A percentile compares a stretch with the other conserved stretches of the same genome.
Evolutionary conservation across 2,888 invertebrate genomes (phyloP).

Genomic region (Alsophila aescularia): DNA sequence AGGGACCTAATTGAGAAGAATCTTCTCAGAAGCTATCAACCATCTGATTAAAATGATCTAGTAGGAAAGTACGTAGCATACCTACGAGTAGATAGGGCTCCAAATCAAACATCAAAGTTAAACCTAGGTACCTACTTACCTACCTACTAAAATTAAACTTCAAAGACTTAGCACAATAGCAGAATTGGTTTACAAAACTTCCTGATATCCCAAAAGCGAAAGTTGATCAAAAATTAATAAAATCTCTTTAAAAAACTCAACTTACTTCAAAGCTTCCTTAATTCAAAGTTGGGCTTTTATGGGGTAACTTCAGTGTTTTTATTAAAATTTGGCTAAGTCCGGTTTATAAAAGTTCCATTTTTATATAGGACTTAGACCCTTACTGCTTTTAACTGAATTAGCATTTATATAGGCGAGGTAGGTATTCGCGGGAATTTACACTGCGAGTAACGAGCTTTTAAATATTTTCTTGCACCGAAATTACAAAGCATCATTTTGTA

Average conservation of each 20-base stretch:
- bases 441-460: constrained; percentile 3
- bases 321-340: constrained; percentile 49
- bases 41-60: too few relatives aligned
- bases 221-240: constrained; percentile 17
- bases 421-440: constrained; percentile 16
- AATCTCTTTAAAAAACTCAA: constrained; percentile 9
- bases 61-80: too few relatives aligned
- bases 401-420: constrained; percentile 56
- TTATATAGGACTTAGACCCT: constrained; percentile 41
- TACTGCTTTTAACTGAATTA: constrained; percentile 47
- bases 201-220: neutral
- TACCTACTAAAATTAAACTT: too few relatives aligned
- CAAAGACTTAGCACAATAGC: neutral
- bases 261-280: constrained; percentile 42
- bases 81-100: too few relatives aligned
- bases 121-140: too few relatives aligned
- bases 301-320: constrained; percentile 44
- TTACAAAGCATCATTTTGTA: neutral
- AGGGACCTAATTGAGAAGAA: too few relatives aligned
- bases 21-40: too few relatives aligned
- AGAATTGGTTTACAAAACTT: neutral
- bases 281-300: constrained; percentile 51
- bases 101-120: too few relatives aligned
- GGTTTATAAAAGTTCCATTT: constrained; percentile 54
- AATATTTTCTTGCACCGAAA: constrained; percentile 3